phyloP scores from a whole-genome alignment of 2,113 vertebrate genomes.

The Gobius niger region DNA sequence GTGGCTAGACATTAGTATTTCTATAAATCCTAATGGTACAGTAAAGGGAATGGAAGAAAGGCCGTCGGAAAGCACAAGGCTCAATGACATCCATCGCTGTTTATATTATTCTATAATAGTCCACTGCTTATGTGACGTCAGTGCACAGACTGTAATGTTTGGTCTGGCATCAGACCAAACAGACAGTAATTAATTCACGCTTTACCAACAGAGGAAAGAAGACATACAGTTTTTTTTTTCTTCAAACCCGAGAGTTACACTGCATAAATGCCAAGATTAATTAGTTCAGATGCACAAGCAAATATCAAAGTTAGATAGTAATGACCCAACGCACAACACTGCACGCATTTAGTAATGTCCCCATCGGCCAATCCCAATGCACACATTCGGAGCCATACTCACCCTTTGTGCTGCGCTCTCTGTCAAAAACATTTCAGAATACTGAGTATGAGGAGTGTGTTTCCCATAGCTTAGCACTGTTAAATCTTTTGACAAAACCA shows the following conservation, averaged over 20 bases:
- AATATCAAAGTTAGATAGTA: slow-evolving; percentile 19
- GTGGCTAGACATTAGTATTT: no score
- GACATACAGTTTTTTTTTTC: not conserved
- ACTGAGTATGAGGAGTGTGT: slow-evolving; percentile 2
- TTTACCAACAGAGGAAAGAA: not conserved
- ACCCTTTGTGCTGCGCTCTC: slow-evolving; percentile 58
- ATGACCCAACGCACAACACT: not conserved
- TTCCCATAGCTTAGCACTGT: no score
- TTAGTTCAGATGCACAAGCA: slow-evolving; percentile 31
- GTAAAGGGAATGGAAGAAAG: not conserved
- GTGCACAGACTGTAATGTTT: not conserved
- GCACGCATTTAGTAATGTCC: slow-evolving; percentile 2
- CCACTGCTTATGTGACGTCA: not conserved
- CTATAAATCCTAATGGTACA: not conserved
- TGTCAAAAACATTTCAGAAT: slow-evolving; percentile 59
- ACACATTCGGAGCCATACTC: slow-evolving; percentile 52
- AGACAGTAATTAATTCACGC: not conserved
- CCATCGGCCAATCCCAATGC: slow-evolving; percentile 6
- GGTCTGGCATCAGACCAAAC: not conserved
- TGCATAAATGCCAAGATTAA: not conserved
- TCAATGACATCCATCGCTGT: slow-evolving; percentile 5
- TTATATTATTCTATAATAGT: no score
- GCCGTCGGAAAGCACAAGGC: not conserved
- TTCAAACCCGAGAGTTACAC: not conserved
- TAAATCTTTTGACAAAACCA: not conserved